Percentiles rank a stretch among this genome's conserved stretches.
phyloP scores from a whole-genome alignment of 2,797 vertebrate species.

The Gallinago stenura region DNA sequence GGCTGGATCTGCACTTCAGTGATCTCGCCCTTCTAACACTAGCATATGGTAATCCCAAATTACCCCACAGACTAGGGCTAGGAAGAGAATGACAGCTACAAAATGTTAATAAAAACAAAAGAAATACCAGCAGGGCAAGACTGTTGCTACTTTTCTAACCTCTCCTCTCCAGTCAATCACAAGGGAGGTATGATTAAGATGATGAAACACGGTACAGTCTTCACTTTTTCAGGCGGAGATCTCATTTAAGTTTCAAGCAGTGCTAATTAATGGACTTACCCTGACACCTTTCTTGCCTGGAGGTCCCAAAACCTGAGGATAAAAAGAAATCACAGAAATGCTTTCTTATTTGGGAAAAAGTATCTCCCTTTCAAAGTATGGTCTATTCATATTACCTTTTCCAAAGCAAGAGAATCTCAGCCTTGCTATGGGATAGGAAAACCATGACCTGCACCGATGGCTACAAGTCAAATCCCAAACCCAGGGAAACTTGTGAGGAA shows the following conservation, averaged over 20 bases:
- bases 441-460: neutral
- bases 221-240: neutral
- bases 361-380: neutral
- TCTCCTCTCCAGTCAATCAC: neutral
- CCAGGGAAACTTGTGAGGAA: neutral
- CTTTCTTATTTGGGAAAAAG: neutral
- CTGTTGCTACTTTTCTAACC: neutral
- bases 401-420: neutral
- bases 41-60: neutral
- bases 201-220: neutral
- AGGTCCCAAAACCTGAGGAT: slow-evolving; percentile 86
- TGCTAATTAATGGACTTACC: slow-evolving; percentile 77
- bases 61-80: neutral
- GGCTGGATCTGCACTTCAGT: neutral
- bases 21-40: neutral
- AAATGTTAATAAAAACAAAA: neutral
- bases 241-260: neutral
- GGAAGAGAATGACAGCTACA: neutral
- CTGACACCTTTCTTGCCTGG: slow-evolving; percentile 87
- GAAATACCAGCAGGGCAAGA: neutral
- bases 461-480: neutral
- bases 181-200: neutral
- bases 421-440: neutral
- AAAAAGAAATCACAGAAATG: neutral
- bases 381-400: neutral